A percentile compares a stretch with the other conserved stretches of the same genome.
These are phyloP conservation scores for Neodiprion fabricii DNA, from an alignment of 1,140 invertebrate genomes.

Conservation along the genomic window DNA sequence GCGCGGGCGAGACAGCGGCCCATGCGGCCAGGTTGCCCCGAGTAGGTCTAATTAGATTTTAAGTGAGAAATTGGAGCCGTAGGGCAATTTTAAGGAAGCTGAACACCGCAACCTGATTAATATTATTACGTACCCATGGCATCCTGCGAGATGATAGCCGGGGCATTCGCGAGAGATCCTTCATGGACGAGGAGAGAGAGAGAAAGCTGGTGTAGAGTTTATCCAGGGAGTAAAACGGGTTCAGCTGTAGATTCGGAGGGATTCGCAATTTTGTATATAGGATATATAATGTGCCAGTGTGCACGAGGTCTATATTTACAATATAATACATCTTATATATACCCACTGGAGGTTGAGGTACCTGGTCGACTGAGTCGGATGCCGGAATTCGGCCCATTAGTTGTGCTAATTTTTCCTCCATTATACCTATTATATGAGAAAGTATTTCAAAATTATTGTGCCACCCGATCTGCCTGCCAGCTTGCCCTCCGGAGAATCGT, in stretches of 20 bases:
- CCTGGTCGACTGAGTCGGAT: background rate
- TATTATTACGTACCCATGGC: constrained; percentile 53
- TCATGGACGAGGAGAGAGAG: too few species aligned
- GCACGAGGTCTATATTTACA: background rate
- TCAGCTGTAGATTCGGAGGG: too few species aligned
- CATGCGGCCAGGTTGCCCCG: background rate
- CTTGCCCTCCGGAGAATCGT: background rate
- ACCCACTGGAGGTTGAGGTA: background rate
- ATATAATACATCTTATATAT: background rate
- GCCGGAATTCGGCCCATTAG: constrained; percentile 1
- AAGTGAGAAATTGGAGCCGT: constrained; percentile 62
- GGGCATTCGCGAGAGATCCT: too few species aligned
- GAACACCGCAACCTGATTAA: constrained; percentile 59
- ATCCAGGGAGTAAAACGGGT: too few species aligned
- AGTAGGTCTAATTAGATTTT: constrained; percentile 60
- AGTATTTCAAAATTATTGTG: background rate
- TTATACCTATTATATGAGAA: constrained; percentile 12
- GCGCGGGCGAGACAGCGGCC: constrained; percentile 22
- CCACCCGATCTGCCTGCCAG: background rate
- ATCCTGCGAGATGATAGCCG: too few species aligned
- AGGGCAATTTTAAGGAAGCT: constrained; percentile 62
- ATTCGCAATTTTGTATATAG: background rate
- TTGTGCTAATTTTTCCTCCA: constrained; percentile 14
- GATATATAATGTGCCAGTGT: background rate
- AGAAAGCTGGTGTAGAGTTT: too few species aligned